phyloP scores from a whole-genome alignment of 2,888 invertebrate species.

The Tryphoninae sp. region DNA sequence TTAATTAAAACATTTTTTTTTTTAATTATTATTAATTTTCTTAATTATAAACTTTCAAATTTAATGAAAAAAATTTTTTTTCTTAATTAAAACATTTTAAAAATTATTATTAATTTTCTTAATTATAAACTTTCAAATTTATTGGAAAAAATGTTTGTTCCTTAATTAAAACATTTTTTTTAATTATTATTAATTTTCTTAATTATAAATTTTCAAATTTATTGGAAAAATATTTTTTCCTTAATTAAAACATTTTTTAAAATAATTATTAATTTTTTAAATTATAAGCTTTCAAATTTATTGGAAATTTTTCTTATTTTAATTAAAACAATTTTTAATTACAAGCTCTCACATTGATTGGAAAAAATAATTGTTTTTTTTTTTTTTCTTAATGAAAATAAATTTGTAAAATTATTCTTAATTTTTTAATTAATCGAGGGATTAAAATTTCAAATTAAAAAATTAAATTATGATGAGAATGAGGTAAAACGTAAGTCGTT shows the following conservation, averaged over 20 bases:
- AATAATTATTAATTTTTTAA: too few species aligned
- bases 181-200: background rate
- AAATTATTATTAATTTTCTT: background rate
- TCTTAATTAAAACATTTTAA: too few species aligned
- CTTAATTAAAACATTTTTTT: too few species aligned
- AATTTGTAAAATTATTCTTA: background rate
- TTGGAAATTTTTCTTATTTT: too few species aligned
- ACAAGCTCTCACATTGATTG: background rate
- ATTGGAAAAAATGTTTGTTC: too few species aligned
- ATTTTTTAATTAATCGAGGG: background rate
- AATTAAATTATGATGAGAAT: too few species aligned
- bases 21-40: background rate
- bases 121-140: background rate
- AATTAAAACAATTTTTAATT: too few species aligned
- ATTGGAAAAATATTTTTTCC: too few species aligned
- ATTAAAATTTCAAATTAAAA: too few species aligned
- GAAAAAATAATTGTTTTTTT: background rate
- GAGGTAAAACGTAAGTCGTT: background rate
- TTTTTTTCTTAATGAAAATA: background rate
- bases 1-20: background rate
- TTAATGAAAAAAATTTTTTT: too few species aligned
- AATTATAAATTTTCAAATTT: background rate
- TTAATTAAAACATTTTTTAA: too few species aligned
- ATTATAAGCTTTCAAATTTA: too few species aligned
- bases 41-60: background rate